These are phyloP conservation scores for Pollimyrus isidori DNA, from an alignment of 2,113 vertebrate genomes.

Conservation along the genomic window DNA sequence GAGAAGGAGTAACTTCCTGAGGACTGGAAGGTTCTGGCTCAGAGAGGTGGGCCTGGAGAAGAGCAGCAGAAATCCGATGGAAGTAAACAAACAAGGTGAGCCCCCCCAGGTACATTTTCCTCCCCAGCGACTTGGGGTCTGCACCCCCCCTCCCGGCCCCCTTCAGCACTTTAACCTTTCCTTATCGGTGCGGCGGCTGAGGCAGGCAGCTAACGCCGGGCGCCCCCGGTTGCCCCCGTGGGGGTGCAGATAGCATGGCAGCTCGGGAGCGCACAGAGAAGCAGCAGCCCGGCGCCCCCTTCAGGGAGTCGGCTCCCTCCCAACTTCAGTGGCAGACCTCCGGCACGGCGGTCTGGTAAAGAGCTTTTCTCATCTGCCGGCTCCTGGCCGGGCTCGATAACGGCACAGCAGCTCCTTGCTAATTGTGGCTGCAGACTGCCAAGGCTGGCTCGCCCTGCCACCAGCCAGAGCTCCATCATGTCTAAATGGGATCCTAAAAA, in stretches of 20 bases:
- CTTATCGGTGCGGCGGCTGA: slow-evolving; percentile 63
- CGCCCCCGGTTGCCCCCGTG: slow-evolving; percentile 53
- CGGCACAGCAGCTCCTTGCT: not conserved
- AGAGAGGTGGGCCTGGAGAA: slow-evolving; percentile 40
- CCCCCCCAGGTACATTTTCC: not conserved
- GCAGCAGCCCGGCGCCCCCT: not conserved
- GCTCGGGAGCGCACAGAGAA: slow-evolving; percentile 50
- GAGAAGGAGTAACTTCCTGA: not conserved
- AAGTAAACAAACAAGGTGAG: slow-evolving; percentile 2
- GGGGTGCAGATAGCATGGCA: slow-evolving; percentile 61
- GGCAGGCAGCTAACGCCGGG: slow-evolving; percentile 55
- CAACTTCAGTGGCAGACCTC: not conserved
- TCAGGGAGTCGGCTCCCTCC: not conserved
- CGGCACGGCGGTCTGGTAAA: not conserved
- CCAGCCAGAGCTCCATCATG: not conserved
- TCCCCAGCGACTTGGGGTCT: not conserved
- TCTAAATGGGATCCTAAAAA: not conserved
- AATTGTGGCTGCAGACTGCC: not conserved
- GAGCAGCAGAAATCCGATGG: slow-evolving; percentile 20
- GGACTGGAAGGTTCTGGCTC: not conserved
- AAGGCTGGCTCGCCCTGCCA: not conserved
- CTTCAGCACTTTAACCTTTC: slow-evolving; percentile 48
- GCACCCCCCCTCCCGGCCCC: slow-evolving; percentile 31
- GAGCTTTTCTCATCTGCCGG: not conserved
- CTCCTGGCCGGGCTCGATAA: slow-evolving; percentile 10